phyloP scores from a whole-genome alignment of 2,797 vertebrate genomes.

The Tragelaphus oryx region DNA sequence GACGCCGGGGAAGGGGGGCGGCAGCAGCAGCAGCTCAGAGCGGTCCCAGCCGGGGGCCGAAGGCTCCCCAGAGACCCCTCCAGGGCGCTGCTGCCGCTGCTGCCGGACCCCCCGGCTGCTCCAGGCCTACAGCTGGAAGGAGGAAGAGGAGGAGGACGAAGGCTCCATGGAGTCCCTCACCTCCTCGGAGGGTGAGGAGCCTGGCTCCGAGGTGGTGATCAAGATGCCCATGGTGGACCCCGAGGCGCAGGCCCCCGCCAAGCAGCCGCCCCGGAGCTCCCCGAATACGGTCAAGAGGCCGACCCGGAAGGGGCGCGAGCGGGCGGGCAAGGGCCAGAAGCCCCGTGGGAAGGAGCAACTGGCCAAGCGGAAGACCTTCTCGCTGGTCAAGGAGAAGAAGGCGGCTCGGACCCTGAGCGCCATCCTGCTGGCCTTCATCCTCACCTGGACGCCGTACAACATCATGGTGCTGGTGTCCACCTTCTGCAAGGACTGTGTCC shows the following conservation, averaged over 20 bases:
- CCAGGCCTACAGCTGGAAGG: conserved; percentile 80
- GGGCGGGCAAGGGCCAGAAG: conserved; percentile 55
- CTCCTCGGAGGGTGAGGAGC: conserved; percentile 80
- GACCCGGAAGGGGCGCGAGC: conserved; percentile 64
- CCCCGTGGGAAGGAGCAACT: conserved; percentile 62
- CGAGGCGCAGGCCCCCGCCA: conserved; percentile 52
- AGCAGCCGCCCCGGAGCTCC: conserved; percentile 61
- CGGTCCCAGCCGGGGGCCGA: conserved; percentile 59
- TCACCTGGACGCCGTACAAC: conserved; percentile 88
- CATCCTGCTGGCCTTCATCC: conserved; percentile 86
- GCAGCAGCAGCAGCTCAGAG: conserved; percentile 75
- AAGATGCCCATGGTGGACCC: conserved; percentile 76
- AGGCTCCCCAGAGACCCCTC: conserved; percentile 6
- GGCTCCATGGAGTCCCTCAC: conserved; percentile 79
- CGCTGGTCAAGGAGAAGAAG: conserved; percentile 85
- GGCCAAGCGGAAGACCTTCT: conserved; percentile 78
- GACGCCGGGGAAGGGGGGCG: conserved; percentile 63
- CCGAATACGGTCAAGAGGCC: conserved; percentile 73
- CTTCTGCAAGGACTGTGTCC: conserved; percentile 82
- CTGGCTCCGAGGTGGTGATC: conserved; percentile 76
- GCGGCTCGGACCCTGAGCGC: conserved; percentile 85
- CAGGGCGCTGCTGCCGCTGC: conserved; percentile 62
- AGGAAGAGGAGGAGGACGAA: conserved; percentile 77
- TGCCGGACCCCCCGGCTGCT: conserved; percentile 68
- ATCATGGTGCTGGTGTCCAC: conserved; percentile 88